phyloP scores from a whole-genome alignment of 92 coral and sea anemone genomes.

The Porites divaricata region DNA sequence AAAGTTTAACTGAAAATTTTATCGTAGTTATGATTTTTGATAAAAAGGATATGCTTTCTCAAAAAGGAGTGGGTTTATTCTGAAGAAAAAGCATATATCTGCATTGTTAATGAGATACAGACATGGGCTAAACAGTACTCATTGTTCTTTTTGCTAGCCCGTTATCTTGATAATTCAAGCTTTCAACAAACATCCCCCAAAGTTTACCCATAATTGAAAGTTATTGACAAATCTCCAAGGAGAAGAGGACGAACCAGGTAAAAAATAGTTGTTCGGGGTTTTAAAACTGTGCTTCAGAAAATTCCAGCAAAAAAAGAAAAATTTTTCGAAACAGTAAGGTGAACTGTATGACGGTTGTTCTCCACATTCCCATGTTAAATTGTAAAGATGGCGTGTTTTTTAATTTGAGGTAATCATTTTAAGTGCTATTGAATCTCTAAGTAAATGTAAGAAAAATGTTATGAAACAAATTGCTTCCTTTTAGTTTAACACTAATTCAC shows the following conservation, averaged over 20 bases:
- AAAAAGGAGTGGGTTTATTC: slow-evolving; percentile 12
- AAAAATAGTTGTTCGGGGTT: not conserved
- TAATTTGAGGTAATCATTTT: not conserved
- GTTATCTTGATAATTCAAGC: slow-evolving; percentile 39
- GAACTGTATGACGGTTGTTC: not conserved
- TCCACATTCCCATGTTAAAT: not conserved
- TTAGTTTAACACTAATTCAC: not conserved
- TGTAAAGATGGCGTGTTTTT: not conserved
- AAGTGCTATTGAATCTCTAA: slow-evolving; percentile 6
- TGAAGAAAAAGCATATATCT: slow-evolving; percentile 37
- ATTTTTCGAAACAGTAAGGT: not conserved
- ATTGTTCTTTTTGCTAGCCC: slow-evolving; percentile 68
- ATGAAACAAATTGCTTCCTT: slow-evolving; percentile 26
- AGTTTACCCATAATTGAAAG: slow-evolving; percentile 20
- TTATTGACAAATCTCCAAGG: not conserved
- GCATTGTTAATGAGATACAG: slow-evolving; percentile 51
- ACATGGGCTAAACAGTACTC: slow-evolving; percentile 38
- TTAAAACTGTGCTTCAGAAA: not conserved
- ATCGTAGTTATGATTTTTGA: not conserved
- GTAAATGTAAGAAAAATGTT: not conserved
- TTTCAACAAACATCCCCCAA: slow-evolving; percentile 31
- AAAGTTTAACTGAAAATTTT: slow-evolving; percentile 1
- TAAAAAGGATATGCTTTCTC: slow-evolving; percentile 18
- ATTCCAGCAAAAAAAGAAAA: not conserved
- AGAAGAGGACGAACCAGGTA: not conserved